Evolutionary conservation across 2,113 vertebrate genomes (phyloP).

Genomic region (Onychostruthus taczanowskii): DNA sequence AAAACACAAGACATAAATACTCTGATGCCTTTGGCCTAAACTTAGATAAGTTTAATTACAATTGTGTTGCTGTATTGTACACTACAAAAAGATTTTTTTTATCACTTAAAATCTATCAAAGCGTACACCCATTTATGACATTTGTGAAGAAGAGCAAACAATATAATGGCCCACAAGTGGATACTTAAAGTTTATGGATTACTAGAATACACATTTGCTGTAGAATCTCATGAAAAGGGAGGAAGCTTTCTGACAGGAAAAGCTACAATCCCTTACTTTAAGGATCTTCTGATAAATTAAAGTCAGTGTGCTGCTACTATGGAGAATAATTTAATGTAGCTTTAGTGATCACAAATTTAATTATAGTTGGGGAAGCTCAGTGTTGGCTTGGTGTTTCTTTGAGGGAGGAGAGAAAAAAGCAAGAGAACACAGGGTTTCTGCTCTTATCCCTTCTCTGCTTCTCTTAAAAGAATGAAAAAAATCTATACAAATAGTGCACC

Average conservation of each 20-base stretch:
- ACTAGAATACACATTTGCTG: constrained; percentile 46
- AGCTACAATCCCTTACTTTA: constrained; percentile 47
- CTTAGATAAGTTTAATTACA: constrained; percentile 74
- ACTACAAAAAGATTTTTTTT: constrained; percentile 54
- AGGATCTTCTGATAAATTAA: constrained; percentile 10
- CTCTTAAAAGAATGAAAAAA: background rate
- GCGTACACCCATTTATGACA: constrained; percentile 48
- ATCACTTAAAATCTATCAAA: constrained; percentile 66
- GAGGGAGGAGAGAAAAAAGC: background rate
- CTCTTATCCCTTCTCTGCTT: background rate
- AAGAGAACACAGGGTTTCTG: background rate
- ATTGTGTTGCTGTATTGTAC: background rate
- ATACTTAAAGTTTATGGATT: constrained; percentile 40
- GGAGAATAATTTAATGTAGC: background rate
- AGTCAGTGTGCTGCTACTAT: background rate
- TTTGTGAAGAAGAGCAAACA: constrained; percentile 65
- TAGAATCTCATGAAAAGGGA: constrained; percentile 45
- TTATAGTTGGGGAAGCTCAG: background rate
- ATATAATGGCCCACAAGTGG: constrained; percentile 59
- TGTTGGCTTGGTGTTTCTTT: background rate
- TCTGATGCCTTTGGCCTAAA: constrained; percentile 67
- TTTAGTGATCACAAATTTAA: background rate
- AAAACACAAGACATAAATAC: constrained; percentile 62
- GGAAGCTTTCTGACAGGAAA: constrained; percentile 4
- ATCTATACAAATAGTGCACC: background rate